These are phyloP conservation scores for Panopea generosa DNA, from an alignment of 2,888 invertebrate species.

Conservation along the genomic window DNA sequence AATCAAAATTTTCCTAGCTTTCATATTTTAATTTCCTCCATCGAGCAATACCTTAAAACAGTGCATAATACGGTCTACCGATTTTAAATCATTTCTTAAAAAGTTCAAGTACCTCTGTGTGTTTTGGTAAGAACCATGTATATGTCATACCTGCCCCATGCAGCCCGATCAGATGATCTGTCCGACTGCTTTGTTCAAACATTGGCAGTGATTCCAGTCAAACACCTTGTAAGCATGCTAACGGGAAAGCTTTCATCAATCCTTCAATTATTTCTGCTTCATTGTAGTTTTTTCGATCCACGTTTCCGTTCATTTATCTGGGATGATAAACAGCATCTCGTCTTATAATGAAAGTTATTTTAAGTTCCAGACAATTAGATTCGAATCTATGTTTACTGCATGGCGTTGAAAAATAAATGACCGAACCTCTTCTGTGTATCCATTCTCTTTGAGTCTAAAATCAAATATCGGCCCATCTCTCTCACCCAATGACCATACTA, in stretches of 20 bases:
- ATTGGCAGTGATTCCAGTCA: conserved; percentile 76
- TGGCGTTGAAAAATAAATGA: conserved; percentile 70
- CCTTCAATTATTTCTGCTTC: conserved; percentile 71
- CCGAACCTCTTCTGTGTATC: conserved; percentile 74
- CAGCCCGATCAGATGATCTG: conserved; percentile 80
- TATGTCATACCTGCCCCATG: conserved; percentile 82
- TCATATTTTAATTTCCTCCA: conserved; percentile 77
- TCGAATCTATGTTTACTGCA: conserved; percentile 18
- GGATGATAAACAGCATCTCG: conserved; percentile 79
- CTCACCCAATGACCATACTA: conserved; percentile 72
- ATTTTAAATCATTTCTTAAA: conserved; percentile 68
- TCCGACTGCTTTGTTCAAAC: conserved; percentile 68
- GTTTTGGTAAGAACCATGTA: conserved; percentile 74
- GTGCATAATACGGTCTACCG: conserved; percentile 59
- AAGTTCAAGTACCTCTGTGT: conserved; percentile 77
- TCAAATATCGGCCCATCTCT: conserved; percentile 69
- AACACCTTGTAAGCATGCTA: conserved; percentile 65
- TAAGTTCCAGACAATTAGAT: conserved; percentile 62
- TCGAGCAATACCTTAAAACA: conserved; percentile 73
- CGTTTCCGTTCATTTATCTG: conserved; percentile 74
- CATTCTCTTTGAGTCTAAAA: conserved; percentile 49
- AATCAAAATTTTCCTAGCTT: conserved; percentile 74
- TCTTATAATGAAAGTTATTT: conserved; percentile 74
- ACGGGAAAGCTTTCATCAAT: conserved; percentile 38
- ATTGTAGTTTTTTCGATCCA: conserved; percentile 78